These are phyloP conservation scores for Sarotherodon lohbergeri DNA, from an alignment of 2,113 vertebrate genomes.

Conservation along the genomic window DNA sequence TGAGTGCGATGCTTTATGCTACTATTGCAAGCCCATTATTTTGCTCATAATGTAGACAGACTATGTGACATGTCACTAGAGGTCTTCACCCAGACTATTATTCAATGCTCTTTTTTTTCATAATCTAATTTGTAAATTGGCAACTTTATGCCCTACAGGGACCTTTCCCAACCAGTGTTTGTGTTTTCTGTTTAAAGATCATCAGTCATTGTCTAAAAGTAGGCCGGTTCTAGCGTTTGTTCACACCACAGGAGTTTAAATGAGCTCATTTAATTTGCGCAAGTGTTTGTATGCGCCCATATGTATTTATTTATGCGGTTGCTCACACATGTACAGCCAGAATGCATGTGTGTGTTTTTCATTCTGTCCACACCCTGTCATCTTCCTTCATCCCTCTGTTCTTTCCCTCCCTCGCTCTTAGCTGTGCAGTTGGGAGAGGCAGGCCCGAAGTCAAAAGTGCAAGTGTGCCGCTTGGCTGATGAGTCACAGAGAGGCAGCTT, in stretches of 20 bases:
- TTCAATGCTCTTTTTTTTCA: background rate
- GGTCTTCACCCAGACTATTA: background rate
- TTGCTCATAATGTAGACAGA: background rate
- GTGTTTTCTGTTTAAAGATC: background rate
- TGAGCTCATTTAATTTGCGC: conserved; percentile 50
- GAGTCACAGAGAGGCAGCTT: conserved; percentile 63
- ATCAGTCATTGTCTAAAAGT: conserved; percentile 18
- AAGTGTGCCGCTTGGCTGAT: conserved; percentile 65
- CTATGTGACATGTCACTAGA: background rate
- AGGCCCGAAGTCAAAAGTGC: conserved; percentile 67
- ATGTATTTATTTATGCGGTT: conserved; percentile 58
- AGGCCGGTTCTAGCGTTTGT: conserved; percentile 5
- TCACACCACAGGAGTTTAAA: conserved; percentile 35
- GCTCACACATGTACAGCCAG: conserved; percentile 47
- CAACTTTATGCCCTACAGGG: background rate
- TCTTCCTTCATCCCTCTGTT: conserved; percentile 31
- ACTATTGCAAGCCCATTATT: background rate
- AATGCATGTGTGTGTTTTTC: conserved; percentile 50
- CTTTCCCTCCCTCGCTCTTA: conserved; percentile 5
- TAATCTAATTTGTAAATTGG: background rate
- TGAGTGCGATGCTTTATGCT: background rate
- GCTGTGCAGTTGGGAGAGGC: conserved; percentile 39
- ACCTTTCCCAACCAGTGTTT: background rate
- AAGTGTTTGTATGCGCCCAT: conserved; percentile 44
- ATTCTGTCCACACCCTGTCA: conserved; percentile 56